These are phyloP conservation scores for Lampris incognitus DNA, from an alignment of 2,113 vertebrate species.

Conservation along the genomic window DNA sequence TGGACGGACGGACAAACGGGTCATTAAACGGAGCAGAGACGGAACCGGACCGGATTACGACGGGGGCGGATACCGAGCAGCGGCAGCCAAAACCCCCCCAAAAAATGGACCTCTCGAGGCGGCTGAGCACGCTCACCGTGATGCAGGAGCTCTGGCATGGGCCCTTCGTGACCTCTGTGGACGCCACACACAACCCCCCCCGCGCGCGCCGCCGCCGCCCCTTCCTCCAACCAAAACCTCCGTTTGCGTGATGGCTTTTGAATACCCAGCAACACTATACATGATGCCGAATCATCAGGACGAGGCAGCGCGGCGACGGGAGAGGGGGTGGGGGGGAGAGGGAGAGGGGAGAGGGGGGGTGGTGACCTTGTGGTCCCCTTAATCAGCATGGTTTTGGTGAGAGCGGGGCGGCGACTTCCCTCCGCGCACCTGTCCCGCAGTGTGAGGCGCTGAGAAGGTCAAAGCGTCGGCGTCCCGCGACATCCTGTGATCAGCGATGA, in stretches of 20 bases:
- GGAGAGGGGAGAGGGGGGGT: not conserved
- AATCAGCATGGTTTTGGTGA: conserved; percentile 61
- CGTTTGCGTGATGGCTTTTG: not conserved
- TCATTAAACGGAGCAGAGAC: too few relatives aligned
- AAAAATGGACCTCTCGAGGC: too few relatives aligned
- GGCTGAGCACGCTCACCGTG: too few relatives aligned
- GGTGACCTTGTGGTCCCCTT: conserved; percentile 66
- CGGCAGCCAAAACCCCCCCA: too few relatives aligned
- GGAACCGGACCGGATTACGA: too few relatives aligned
- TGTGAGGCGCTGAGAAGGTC: conserved; percentile 48
- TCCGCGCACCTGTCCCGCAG: conserved; percentile 1
- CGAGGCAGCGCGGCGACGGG: conserved; percentile 16
- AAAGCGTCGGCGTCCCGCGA: conserved; percentile 38
- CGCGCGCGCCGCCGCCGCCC: too few relatives aligned
- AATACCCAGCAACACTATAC: conserved; percentile 6
- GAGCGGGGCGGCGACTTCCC: not conserved
- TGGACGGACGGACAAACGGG: too few relatives aligned
- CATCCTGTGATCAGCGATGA: conserved; percentile 23
- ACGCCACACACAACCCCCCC: not conserved
- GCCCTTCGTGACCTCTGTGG: conserved; percentile 12
- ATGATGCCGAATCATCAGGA: conserved; percentile 55
- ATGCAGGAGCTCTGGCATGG: not conserved
- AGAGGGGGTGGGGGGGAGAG: conserved; percentile 16
- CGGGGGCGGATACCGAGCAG: too few relatives aligned
- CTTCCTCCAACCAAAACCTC: conserved; percentile 6